These are phyloP conservation scores for Opisthograptis luteolata DNA, from an alignment of 2,888 invertebrate species.

Conservation along the genomic window DNA sequence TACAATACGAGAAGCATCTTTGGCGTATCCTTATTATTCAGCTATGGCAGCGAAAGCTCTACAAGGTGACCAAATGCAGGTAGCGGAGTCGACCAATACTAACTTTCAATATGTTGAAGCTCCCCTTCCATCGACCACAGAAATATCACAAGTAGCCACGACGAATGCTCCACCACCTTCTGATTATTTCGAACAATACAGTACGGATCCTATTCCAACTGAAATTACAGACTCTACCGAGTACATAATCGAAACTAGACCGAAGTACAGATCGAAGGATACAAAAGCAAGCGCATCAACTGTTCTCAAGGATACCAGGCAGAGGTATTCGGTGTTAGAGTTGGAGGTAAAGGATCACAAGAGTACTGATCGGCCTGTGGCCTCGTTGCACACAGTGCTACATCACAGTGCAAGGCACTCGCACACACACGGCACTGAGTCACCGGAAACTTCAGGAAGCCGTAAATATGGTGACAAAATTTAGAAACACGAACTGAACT, in stretches of 20 bases:
- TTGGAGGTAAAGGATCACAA: constrained; percentile 37
- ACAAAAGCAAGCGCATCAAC: constrained; percentile 29
- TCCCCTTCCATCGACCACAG: constrained; percentile 53
- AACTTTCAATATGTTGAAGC: constrained; percentile 70
- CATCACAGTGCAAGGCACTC: constrained; percentile 40
- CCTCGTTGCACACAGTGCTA: constrained; percentile 26
- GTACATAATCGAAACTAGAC: constrained; percentile 39
- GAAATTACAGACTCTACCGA: constrained; percentile 46
- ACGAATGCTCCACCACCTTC: constrained; percentile 44
- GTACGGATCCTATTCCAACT: constrained; percentile 41
- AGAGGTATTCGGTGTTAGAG: constrained; percentile 49
- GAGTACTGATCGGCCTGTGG: constrained; percentile 38
- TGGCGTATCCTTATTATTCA: constrained; percentile 67
- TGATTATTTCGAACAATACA: constrained; percentile 43
- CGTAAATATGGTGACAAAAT: constrained; percentile 77
- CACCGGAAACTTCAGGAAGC: constrained; percentile 52
- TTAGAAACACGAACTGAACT: constrained; percentile 29
- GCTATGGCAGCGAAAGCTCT: constrained; percentile 68
- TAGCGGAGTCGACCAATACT: constrained; percentile 70
- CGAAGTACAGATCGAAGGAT: constrained; percentile 38
- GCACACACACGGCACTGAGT: constrained; percentile 43
- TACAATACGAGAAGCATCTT: constrained; percentile 65
- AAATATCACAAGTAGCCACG: constrained; percentile 47
- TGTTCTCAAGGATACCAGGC: constrained; percentile 40
- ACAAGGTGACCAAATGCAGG: constrained; percentile 56